Percentiles rank a stretch among this genome's conserved stretches.
Conservation (phyloP, 2,888 invertebrate genomes). For the Phania funesta region DNA sequence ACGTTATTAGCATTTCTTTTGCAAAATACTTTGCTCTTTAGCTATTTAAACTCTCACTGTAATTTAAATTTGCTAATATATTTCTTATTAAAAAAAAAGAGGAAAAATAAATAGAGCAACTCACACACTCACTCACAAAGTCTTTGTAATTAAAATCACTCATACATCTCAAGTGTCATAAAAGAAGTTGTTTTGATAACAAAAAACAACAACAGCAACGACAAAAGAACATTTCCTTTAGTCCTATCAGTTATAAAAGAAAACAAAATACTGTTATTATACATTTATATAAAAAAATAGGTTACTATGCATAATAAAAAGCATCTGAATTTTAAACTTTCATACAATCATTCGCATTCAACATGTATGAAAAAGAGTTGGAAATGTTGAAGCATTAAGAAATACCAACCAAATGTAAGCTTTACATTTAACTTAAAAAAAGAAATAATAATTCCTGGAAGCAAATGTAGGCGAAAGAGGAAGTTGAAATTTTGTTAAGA, state of each 20-base stretch:
- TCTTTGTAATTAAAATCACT: conserved; percentile 61
- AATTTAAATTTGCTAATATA: conserved; percentile 1
- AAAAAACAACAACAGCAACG: not conserved
- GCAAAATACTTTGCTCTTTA: not conserved
- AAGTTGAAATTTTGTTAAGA: not conserved
- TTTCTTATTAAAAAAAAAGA: not conserved
- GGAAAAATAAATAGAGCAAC: not conserved
- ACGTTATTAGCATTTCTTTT: conserved; percentile 20
- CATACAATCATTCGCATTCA: not conserved
- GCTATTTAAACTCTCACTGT: conserved; percentile 16
- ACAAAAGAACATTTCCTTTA: not conserved
- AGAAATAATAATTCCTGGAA: not conserved
- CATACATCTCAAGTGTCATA: conserved; percentile 61
- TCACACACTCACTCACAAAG: not conserved
- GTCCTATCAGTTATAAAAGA: not conserved
- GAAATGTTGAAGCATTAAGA: conserved; percentile 21
- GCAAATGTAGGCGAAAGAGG: not conserved
- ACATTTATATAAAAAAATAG: conserved; percentile 27
- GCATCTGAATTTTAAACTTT: conserved; percentile 13
- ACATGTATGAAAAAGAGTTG: not conserved
- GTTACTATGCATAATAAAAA: conserved; percentile 30
- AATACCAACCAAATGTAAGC: not conserved
- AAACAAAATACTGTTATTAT: not conserved
- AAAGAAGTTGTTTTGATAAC: conserved; percentile 50
- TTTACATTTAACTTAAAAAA: not conserved